phyloP scores from a whole-genome alignment of 2,113 vertebrate genomes.

The Chunga burmeisteri region DNA sequence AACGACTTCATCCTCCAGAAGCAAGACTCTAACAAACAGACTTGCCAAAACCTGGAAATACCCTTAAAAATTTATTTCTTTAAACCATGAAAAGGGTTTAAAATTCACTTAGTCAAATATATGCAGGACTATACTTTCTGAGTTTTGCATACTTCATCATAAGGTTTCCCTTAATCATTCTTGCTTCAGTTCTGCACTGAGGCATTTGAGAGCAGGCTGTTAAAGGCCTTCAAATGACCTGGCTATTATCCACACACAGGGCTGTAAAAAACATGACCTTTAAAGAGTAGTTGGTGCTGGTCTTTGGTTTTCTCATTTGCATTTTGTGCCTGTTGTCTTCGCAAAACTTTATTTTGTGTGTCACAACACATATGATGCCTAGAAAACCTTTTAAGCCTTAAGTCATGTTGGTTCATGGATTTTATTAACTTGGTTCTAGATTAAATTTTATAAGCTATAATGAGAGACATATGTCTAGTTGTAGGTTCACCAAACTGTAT shows the following conservation, averaged over 20 bases:
- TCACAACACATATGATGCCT: not conserved
- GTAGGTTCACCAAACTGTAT: not conserved
- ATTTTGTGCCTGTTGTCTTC: not conserved
- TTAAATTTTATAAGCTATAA: not conserved
- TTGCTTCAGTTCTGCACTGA: not conserved
- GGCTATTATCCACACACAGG: not conserved
- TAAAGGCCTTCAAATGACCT: not conserved
- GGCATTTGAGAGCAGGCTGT: not conserved
- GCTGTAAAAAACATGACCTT: not conserved
- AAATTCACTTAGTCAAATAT: not conserved
- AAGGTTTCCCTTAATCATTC: not conserved
- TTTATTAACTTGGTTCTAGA: not conserved
- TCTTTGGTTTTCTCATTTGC: not conserved
- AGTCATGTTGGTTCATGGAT: not conserved
- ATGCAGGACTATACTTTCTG: not conserved
- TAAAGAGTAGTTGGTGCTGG: not conserved
- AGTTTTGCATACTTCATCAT: not conserved
- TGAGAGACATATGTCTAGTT: not conserved
- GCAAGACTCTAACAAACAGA: not conserved
- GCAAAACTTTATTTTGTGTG: not conserved
- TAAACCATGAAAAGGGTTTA: not conserved
- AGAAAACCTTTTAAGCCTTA: not conserved
- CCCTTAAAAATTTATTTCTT: not conserved
- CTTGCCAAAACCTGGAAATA: not conserved
- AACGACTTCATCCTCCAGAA: not conserved